Evolutionary conservation across 2,797 vertebrate species (phyloP), one percentile per base, ranked within the genome.

Genomic region (Aulostomus chinensis): DNA sequence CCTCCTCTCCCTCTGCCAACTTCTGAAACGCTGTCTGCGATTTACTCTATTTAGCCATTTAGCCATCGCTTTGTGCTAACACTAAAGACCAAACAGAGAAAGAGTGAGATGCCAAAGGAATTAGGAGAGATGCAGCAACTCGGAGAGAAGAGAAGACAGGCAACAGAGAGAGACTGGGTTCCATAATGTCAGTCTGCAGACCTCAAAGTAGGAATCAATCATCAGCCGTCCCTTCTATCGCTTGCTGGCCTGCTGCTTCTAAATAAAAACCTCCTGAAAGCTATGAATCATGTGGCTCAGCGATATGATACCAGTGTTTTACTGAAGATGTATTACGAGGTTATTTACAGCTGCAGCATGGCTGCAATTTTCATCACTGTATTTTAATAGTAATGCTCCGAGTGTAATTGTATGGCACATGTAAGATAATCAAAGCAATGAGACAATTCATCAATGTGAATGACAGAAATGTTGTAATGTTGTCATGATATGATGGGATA

Each of bases 11-110:
- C 57, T 75, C 65, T 36, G 51, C 73, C 62, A 58, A 76, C 78
- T 82, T 78, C 81, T 79, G 66, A 82, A 80, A 78, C 56, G 36
- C 67, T 47, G 73, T 24, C 83, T 88, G 81, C 85, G 83, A 85
- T 84, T 87, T 85, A 76, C 76, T 66, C 66, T 63, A 74, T 84
- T 88, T 83, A 74, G 80, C 76, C 71, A 56, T 83, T 88, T 86
- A 79, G 78, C 75, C 32, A 50, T 0, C 24, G 67, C 78, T 83
- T 83, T 78, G 79, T 73, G 83, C 74, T 77, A 42, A 57, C 74
- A 72, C 76, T 71, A 59, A 82, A 83, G 75, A 84, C 61, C 66
- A 60, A 68, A 62, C 59, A 24, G 56, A 26, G 31, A 39, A 43
- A 53, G 53, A 65, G 30, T 14, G 64, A 62, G 69, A 65, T 21